Evolutionary conservation across 2,888 invertebrate species (phyloP), one percentile per base, ranked within the genome.

Genomic region (Tridacna crocea): DNA sequence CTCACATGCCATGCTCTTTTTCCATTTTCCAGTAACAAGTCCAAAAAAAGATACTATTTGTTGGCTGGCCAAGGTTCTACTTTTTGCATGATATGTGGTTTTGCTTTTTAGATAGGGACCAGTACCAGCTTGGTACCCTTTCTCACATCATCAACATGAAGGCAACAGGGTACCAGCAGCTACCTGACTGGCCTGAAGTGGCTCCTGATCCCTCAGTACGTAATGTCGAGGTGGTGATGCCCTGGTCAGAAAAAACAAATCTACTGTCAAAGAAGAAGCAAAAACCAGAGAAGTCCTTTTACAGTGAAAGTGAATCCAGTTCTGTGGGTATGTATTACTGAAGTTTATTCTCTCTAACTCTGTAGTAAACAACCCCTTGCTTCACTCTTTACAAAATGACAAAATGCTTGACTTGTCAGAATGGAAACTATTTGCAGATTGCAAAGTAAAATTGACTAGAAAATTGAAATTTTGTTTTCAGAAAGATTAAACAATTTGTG

Each of bases 121-220:
- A 97, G 91, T 98, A 97, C 94, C 99, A 99, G 90, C 95, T 99
- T 91, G 99, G 99, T 2, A 98, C 99, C 0, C 95, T 99, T 77
- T 99, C 99, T 0, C 99, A 99, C 95, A 98, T 98, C 94, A 96
- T 99, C 82, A 98, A 99, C 91, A 95, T 96, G 90, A 96, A 97
- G 80, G 98, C 98, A 0, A 96, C 95, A 58, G 99, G 98, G 8
- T 99, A 99, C 95, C 96, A 97, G 85, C 96, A 98, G 80, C 95
- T 99, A 88, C 98, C 99, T 0, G 94, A 96, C 0, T 97, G 98
- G 94, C 99, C 99, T 0, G 96, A 96, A 73, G 95, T 95, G 11
- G 96, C 97, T 0, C 97, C 97, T 0, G 97, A 97, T 92, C 95
- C 97, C 0, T 95, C 96, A 0, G 96, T 97, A 0, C 95, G 99